Evolutionary conservation across 2,888 invertebrate genomes (phyloP).

Genomic region (Megamerina dolium): DNA sequence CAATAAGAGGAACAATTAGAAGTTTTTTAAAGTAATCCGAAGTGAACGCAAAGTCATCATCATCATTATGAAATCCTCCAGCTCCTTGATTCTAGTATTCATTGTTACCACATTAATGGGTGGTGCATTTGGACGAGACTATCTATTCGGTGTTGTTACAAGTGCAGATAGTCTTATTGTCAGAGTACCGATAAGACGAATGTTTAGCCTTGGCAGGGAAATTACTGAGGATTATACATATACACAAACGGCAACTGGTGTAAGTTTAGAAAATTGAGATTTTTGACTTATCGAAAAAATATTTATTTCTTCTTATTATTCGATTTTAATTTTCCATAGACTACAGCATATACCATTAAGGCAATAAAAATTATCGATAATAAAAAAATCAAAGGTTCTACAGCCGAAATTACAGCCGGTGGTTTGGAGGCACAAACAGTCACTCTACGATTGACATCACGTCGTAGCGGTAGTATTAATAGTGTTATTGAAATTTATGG

Average conservation of each 20-base stretch:
- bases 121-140: too few relatives aligned
- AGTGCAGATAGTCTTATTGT: too few relatives aligned
- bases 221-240: conserved; percentile 28
- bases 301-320: background rate
- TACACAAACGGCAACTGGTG: too few relatives aligned
- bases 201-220: conserved; percentile 6
- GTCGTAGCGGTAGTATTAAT: conserved; percentile 13
- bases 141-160: background rate
- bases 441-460: conserved; percentile 13
- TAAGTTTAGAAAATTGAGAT: too few relatives aligned
- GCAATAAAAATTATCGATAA: conserved; percentile 30
- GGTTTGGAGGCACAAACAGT: conserved; percentile 5
- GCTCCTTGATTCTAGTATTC: too few relatives aligned
- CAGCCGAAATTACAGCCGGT: conserved; percentile 8
- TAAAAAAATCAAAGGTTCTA: conserved; percentile 16
- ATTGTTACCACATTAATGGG: too few relatives aligned
- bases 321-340: background rate
- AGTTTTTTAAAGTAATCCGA: too few relatives aligned
- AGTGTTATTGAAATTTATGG: conserved; percentile 14
- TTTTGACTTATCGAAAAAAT: background rate
- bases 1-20: too few relatives aligned
- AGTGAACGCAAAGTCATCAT: too few relatives aligned
- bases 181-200: background rate
- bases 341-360: conserved; percentile 29
- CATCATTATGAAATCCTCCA: too few relatives aligned